Conservation (phyloP, 2,888 invertebrate genomes). For the Leucoptera coffeella region DNA sequence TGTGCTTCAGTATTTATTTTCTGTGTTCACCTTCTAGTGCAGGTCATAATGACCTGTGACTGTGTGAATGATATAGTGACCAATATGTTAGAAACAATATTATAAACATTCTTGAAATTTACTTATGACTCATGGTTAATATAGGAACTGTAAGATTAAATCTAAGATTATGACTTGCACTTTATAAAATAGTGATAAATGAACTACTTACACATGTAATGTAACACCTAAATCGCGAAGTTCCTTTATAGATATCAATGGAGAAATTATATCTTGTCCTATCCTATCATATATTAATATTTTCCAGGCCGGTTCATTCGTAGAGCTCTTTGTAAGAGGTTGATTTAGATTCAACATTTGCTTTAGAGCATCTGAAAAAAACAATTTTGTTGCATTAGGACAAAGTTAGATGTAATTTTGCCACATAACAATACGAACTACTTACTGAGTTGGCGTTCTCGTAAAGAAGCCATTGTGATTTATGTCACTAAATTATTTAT, state of each 20-base stretch:
- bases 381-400: too few relatives aligned
- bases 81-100: too few relatives aligned
- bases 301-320: conserved; percentile 92
- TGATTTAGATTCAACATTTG: conserved; percentile 94
- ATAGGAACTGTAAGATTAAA: too few relatives aligned
- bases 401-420: not conserved
- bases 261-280: conserved; percentile 98
- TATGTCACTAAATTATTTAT: too few relatives aligned
- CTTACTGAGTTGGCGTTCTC: conserved; percentile 68
- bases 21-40: too few relatives aligned
- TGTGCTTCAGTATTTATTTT: too few relatives aligned
- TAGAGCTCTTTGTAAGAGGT: conserved; percentile 65
- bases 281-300: conserved; percentile 91
- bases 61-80: too few relatives aligned
- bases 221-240: conserved; percentile 94
- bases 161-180: not conserved
- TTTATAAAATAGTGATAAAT: not conserved
- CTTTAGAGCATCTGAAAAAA: conserved; percentile 75
- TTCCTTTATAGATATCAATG: conserved; percentile 92
- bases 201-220: conserved; percentile 79
- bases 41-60: too few relatives aligned
- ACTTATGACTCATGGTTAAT: too few relatives aligned
- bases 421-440: conserved; percentile 1
- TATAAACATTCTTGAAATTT: too few relatives aligned
- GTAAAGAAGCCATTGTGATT: conserved; percentile 65